These are phyloP conservation scores for Triops cancriformis DNA, from an alignment of 1,140 invertebrate genomes.

Conservation along the genomic window DNA sequence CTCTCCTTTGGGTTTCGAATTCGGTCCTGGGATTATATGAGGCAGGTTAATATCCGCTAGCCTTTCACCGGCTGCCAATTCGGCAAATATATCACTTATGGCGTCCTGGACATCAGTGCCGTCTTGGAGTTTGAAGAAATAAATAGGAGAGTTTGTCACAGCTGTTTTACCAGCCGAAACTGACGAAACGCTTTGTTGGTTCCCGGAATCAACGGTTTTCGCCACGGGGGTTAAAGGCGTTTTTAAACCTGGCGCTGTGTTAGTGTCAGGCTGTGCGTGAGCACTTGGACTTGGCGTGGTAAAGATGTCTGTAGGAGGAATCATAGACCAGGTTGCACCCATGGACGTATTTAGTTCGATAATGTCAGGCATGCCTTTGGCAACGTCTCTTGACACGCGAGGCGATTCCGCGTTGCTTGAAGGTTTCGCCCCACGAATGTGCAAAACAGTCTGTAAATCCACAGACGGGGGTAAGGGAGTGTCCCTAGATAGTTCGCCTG, in stretches of 20 bases:
- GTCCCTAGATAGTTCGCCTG: not conserved
- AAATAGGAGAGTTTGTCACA: slow-evolving; percentile 33
- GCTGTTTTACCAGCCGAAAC: not conserved
- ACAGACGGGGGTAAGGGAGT: not conserved
- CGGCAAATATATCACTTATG: slow-evolving; percentile 31
- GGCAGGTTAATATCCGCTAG: slow-evolving; percentile 10
- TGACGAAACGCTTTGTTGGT: not conserved
- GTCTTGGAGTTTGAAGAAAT: slow-evolving; percentile 33
- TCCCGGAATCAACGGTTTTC: not conserved
- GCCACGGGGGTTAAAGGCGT: not conserved
- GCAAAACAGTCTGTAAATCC: not conserved
- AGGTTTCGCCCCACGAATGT: not conserved
- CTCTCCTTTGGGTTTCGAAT: not conserved
- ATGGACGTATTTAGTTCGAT: not conserved
- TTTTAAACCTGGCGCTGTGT: not conserved
- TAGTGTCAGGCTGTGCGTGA: not conserved
- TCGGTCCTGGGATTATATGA: not conserved
- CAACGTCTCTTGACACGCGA: not conserved
- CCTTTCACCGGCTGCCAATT: slow-evolving; percentile 18
- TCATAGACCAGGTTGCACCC: slow-evolving; percentile 10
- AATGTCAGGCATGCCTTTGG: not conserved
- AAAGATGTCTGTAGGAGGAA: slow-evolving; percentile 1
- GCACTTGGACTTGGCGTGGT: not conserved
- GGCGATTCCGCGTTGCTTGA: not conserved
- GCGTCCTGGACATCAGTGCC: slow-evolving; percentile 34